A percentile compares a stretch with the other conserved stretches of the same genome.
Evolutionary conservation across 2,113 vertebrate species (phyloP).

Genomic region (Seriola dumerili): DNA sequence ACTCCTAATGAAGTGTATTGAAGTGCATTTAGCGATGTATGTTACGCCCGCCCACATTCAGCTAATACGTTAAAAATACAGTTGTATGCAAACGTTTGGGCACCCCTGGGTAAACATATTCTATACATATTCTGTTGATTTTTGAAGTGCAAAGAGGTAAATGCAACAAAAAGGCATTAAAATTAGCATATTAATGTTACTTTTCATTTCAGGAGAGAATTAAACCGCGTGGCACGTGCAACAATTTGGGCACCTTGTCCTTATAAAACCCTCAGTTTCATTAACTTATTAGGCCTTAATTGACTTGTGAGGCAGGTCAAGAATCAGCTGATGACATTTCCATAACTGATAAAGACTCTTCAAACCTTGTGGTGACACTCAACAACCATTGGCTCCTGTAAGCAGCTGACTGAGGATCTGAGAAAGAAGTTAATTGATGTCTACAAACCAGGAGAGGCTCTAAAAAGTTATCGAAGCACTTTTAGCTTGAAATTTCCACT

Average conservation of each 20-base stretch:
- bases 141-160: not conserved
- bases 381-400: not conserved
- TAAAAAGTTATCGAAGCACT: not conserved
- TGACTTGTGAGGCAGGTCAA: not conserved
- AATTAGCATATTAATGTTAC: not conserved
- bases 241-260: not conserved
- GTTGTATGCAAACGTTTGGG: not conserved
- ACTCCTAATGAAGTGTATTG: too few relatives aligned
- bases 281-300: not conserved
- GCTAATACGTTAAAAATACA: not conserved
- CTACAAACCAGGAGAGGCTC: not conserved
- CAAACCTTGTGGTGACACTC: not conserved
- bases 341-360: not conserved
- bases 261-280: not conserved
- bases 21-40: not conserved
- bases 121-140: not conserved
- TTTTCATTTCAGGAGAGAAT: not conserved
- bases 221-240: not conserved
- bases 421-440: not conserved
- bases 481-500: not conserved
- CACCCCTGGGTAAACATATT: not conserved
- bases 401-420: not conserved
- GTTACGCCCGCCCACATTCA: not conserved
- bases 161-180: not conserved
- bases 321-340: not conserved